Evolutionary conservation across 2,888 invertebrate species (phyloP).

Genomic region (Steromphala cineraria): DNA sequence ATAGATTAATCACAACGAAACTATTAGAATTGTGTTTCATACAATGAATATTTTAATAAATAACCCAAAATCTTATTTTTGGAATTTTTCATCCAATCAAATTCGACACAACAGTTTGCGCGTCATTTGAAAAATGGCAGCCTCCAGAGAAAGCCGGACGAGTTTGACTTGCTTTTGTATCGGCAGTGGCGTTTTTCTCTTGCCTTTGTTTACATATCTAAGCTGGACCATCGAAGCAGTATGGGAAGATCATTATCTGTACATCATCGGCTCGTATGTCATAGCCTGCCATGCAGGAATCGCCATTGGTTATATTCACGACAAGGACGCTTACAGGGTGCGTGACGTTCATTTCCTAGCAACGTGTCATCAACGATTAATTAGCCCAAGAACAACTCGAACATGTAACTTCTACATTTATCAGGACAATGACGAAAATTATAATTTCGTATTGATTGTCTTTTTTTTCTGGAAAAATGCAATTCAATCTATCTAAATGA

Average conservation of each 20-base stretch:
- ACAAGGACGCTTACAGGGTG: slow-evolving; percentile 40
- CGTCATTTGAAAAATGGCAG: slow-evolving; percentile 37
- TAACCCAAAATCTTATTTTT: too few species aligned
- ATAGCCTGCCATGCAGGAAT: slow-evolving; percentile 41
- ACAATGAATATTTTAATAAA: too few species aligned
- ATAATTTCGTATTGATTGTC: too few species aligned
- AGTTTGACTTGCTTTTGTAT: slow-evolving; percentile 44
- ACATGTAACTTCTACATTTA: too few species aligned
- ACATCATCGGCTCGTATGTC: slow-evolving; percentile 39
- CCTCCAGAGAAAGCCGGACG: slow-evolving; percentile 44
- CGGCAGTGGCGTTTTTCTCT: slow-evolving; percentile 35
- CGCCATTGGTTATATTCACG: slow-evolving; percentile 35
- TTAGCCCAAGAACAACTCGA: too few species aligned
- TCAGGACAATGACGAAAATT: too few species aligned
- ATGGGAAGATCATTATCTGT: slow-evolving; percentile 43
- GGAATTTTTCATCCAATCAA: not conserved
- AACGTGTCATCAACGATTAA: not conserved
- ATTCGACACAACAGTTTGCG: not conserved
- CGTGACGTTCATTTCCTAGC: not conserved
- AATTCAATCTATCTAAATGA: too few species aligned
- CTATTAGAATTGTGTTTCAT: too few species aligned
- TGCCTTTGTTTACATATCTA: slow-evolving; percentile 34
- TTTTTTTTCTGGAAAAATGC: too few species aligned
- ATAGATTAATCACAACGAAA: too few species aligned
- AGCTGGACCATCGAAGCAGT: slow-evolving; percentile 30